Conservation (phyloP, 2,797 vertebrate genomes). For the Bradypodion pumilum region DNA sequence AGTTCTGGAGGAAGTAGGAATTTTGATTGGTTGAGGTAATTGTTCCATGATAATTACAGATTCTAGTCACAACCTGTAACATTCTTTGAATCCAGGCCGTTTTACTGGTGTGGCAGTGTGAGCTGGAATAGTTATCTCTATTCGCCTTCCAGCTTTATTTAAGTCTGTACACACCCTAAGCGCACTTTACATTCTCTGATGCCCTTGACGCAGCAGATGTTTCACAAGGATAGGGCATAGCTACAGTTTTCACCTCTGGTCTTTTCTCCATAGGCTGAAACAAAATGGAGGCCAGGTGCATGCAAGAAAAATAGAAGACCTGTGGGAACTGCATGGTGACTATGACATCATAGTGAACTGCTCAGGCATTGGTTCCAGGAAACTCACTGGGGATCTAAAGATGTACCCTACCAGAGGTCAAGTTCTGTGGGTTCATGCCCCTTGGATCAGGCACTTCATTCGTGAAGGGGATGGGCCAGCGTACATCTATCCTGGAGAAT, state of each 20-base stretch:
- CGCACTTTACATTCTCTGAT: neutral
- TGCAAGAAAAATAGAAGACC: slow-evolving; percentile 74
- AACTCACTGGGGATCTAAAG: slow-evolving; percentile 75
- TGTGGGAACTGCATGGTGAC: slow-evolving; percentile 80
- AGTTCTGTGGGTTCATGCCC: slow-evolving; percentile 85
- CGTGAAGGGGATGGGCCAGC: slow-evolving; percentile 80
- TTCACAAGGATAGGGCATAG: neutral
- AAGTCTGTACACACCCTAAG: neutral
- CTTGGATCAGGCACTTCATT: slow-evolving; percentile 92
- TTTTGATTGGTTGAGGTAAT: neutral
- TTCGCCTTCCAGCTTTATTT: neutral
- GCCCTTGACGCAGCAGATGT: neutral
- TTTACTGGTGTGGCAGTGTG: neutral
- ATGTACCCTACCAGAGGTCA: slow-evolving; percentile 87
- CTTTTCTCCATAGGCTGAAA: slow-evolving; percentile 78
- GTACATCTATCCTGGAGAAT: slow-evolving; percentile 88
- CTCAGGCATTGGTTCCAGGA: slow-evolving; percentile 82
- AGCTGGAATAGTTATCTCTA: neutral
- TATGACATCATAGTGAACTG: slow-evolving; percentile 91
- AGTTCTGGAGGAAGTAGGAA: neutral
- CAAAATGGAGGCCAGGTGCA: slow-evolving; percentile 75
- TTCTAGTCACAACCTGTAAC: neutral
- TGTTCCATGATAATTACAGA: neutral
- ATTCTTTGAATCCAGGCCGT: neutral
- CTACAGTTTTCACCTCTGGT: slow-evolving; percentile 23